Evolutionary conservation across 2,113 vertebrate species (phyloP), one percentile per base, ranked within the genome.

Genomic region (Blennius ocellaris): DNA sequence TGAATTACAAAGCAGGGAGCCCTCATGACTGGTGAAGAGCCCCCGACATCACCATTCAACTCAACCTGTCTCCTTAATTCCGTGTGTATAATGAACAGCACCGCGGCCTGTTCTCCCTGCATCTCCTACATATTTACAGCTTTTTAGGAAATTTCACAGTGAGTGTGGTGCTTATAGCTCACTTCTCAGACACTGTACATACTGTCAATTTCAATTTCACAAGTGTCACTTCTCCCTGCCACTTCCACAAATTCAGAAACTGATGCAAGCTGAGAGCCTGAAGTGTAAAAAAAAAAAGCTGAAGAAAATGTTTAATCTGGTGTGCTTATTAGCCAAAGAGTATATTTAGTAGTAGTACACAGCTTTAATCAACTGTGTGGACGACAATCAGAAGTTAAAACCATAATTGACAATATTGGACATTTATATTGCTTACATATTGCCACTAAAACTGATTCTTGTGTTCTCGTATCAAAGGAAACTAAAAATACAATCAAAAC

Each of bases 151-250:
- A 57, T 75, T 64, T 66, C 49, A 53, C 15, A 56, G 74, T 49
- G 37, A 75, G 68, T 69, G 61, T 78, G 84, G 78, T 61, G 69
- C 82, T 71, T 70, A 69, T 88, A 88, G 73, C 60, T 84, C 73
- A 68, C 73, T 85, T 76, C 37, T n/a, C 65, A 69, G 70, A 21
- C 48, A 63, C 73, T 66, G 60, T 73, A 67, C 71, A 78, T 60
- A 17, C 59, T 73, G 84, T 89, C 92, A 83, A 63, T 71, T 85
- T 49, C 79, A 88, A 89, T 93, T 90, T 90, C 69, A 82, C 52
- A 84, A 69, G 80, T 80, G 72, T 85, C 71, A 67, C 66, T 90
- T 90, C 80, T 74, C 15, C 60, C 68, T 73, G 2, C 21, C 21
- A 30, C 72, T 76, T 48, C 69, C 44, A 21, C 38, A 48, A 72